These are phyloP conservation scores for Colius striatus DNA, from an alignment of 2,113 vertebrate species.

Conservation along the genomic window DNA sequence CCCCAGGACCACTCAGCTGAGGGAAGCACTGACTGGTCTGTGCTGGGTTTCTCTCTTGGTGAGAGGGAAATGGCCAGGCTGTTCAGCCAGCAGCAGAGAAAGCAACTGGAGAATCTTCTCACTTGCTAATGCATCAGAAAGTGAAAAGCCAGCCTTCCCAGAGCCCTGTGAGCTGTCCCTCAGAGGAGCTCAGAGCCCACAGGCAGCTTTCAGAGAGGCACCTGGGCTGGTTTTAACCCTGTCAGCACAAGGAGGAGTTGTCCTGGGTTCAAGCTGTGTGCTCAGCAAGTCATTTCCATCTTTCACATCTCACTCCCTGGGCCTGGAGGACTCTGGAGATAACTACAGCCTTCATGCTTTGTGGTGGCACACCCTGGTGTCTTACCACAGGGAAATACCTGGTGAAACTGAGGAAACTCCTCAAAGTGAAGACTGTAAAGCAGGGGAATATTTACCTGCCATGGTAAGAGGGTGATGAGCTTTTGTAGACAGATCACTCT, in stretches of 20 bases:
- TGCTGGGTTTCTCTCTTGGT: background rate
- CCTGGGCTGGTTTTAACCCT: background rate
- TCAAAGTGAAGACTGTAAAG: background rate
- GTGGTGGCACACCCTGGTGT: background rate
- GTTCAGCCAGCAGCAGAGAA: background rate
- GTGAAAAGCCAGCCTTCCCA: background rate
- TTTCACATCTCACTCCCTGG: background rate
- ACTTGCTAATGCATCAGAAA: background rate
- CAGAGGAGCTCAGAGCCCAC: background rate
- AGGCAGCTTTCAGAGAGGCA: background rate
- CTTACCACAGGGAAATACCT: background rate
- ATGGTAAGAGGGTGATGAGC: background rate
- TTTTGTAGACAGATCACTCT: background rate
- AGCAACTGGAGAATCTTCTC: background rate
- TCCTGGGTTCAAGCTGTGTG: background rate
- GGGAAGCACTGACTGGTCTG: background rate
- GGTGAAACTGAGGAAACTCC: background rate
- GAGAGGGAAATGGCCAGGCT: background rate
- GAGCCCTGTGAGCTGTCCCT: background rate
- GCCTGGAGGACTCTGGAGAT: background rate
- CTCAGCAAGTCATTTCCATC: background rate
- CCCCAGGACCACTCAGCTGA: background rate
- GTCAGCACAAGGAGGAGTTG: background rate
- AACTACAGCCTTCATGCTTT: background rate
- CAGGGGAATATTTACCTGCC: background rate